Base-by-base conservation (phyloP, 2,797 vertebrate genomes). In the Myiotriccus ornatus region DNA sequence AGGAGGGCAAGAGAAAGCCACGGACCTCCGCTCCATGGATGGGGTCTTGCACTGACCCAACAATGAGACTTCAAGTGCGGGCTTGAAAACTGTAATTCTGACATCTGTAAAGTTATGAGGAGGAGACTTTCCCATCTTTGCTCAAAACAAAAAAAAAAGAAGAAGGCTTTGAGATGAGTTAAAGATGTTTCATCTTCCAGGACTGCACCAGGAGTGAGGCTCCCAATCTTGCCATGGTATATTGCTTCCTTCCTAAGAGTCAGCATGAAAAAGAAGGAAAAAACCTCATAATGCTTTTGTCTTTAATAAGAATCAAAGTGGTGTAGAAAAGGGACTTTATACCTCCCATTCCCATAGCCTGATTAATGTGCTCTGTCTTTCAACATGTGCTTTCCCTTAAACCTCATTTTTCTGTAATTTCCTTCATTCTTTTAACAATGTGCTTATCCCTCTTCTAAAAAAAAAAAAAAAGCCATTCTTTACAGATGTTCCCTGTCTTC, bases 381-480 rank as follows among this genome's bases (percentile, higher is more conserved):
- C 91, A 94, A 97, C 94, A 96, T 94, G 91, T 96, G 96, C 94
- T 97, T 96, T 94, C 87, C 85, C 92, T 96, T 96, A 95, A 94
- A 96, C 77, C 75, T 95, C 77, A 90, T 96, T 95, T 96, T 96
- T 94, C 80, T 91, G 92, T 94, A 95, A 96, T 96, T 96, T 96
- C 91, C 94, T 95, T 96, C 84, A 91, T 96, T 94, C 87, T 94
- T 94, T 95, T 95, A 93, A 96, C 87, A 93, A 94, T 86, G 92
- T 96, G 91, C 94, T 96, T 94, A 96, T 87, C 87, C 94, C 28
- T 76, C 70, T 86, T 49, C 59, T 73, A 47, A 81, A 81, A 80
- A 39, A 69, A 70, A 91, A 73, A 75, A 47, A 79, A 73, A 44
- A 50, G 16, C 55, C 93, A 93, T 93, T 94, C 90, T 91, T 93